Conservation (phyloP, 2,888 invertebrate species). For the Tetropium fuscum region DNA sequence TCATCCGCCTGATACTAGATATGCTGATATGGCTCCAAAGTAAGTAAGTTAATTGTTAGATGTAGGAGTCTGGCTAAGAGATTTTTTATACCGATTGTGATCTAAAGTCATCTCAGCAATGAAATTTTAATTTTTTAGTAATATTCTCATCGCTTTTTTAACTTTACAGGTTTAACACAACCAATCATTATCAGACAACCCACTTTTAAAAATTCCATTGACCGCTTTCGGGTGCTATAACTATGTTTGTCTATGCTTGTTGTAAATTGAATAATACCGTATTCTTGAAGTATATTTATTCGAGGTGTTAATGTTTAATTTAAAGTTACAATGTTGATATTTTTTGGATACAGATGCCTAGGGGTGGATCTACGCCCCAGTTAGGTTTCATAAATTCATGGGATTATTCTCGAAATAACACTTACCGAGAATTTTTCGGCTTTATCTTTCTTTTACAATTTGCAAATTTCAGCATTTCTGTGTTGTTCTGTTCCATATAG, state of each 20-base stretch:
- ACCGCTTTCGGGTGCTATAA: not conserved
- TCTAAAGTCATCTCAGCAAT: not conserved
- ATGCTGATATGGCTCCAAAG: slow-evolving; percentile 90
- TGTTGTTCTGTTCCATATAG: too few relatives aligned
- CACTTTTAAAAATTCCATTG: slow-evolving; percentile 17
- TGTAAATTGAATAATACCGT: not conserved
- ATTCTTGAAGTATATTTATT: too few relatives aligned
- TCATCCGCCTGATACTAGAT: slow-evolving; percentile 74
- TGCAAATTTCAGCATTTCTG: too few relatives aligned
- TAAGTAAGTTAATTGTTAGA: slow-evolving; percentile 67
- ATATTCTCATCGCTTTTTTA: too few relatives aligned
- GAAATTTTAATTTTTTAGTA: slow-evolving; percentile 1
- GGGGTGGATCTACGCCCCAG: too few relatives aligned
- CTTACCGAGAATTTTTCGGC: too few relatives aligned
- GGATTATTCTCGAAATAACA: too few relatives aligned
- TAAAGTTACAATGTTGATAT: too few relatives aligned
- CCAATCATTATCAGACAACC: slow-evolving; percentile 19
- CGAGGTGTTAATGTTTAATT: too few relatives aligned
- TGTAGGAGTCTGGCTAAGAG: not conserved
- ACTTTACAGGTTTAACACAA: slow-evolving; percentile 26
- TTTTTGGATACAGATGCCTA: too few relatives aligned
- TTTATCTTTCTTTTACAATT: too few relatives aligned
- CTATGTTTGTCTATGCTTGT: slow-evolving; percentile 19
- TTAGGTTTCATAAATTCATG: too few relatives aligned
- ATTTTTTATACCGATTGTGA: not conserved